These are phyloP conservation scores for Lutraria rhynchaena DNA, from an alignment of 1,140 invertebrate species.

Conservation along the genomic window DNA sequence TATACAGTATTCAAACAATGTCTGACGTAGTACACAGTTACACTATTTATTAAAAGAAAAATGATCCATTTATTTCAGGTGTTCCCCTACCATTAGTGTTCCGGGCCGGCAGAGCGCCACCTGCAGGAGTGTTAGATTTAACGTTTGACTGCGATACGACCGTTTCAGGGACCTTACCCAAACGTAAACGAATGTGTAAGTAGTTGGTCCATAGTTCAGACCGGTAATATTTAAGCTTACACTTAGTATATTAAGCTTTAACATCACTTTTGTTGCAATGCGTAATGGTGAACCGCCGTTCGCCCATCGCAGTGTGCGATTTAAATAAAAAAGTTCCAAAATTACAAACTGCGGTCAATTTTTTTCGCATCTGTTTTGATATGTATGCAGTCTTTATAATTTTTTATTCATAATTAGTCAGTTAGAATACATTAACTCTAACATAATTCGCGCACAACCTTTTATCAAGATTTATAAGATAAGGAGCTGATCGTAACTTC, in stretches of 20 bases:
- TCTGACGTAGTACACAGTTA: no score
- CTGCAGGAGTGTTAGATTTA: slow-evolving; percentile 8
- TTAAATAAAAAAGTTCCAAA: not conserved
- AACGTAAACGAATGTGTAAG: slow-evolving; percentile 12
- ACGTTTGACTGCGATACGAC: slow-evolving; percentile 32
- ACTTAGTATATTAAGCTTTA: no score
- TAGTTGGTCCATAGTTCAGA: no score
- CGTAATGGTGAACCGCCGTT: not conserved
- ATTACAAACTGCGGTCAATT: not conserved
- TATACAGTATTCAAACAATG: no score
- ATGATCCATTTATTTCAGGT: slow-evolving; percentile 9
- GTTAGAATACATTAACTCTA: no score
- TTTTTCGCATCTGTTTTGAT: not conserved
- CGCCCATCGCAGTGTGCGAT: not conserved
- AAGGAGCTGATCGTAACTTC: no score
- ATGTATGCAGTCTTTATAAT: not conserved
- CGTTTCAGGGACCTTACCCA: not conserved
- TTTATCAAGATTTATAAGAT: no score
- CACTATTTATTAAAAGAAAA: no score
- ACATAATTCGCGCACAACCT: no score
- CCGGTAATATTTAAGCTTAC: no score
- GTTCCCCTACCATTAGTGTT: slow-evolving; percentile 21
- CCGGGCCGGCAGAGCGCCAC: slow-evolving; percentile 12
- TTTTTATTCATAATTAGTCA: no score
- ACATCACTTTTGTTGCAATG: not conserved